These are phyloP conservation scores for Nothobranchius kuhntae DNA, from an alignment of 2,113 vertebrate species.

Conservation along the genomic window DNA sequence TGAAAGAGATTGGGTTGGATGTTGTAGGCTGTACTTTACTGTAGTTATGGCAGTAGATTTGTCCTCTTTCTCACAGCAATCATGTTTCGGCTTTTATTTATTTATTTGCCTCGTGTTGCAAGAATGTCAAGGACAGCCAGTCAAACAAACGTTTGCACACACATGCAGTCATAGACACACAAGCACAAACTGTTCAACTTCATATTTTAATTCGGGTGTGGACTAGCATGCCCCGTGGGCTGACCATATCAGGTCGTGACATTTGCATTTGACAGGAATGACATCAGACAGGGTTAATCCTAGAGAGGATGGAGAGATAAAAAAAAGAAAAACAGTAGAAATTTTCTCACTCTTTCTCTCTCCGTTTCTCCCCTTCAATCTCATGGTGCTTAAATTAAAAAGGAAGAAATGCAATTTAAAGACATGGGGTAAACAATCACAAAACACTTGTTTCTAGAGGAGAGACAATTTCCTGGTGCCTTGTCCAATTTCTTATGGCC, in stretches of 20 bases:
- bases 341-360: conserved; percentile 38
- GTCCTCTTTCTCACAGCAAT: conserved; percentile 41
- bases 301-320: conserved; percentile 63
- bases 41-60: conserved; percentile 50
- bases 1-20: conserved; percentile 15
- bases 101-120: conserved; percentile 56
- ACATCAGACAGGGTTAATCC: conserved; percentile 83
- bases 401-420: conserved; percentile 94
- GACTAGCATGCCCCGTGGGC: conserved; percentile 74
- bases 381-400: conserved; percentile 82
- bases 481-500: conserved; percentile 86
- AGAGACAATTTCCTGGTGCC: conserved; percentile 85
- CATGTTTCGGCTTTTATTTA: conserved; percentile 31
- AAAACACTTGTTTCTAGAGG: conserved; percentile 83
- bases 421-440: conserved; percentile 87
- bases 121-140: conserved; percentile 47
- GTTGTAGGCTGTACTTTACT: conserved; percentile 31
- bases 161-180: conserved; percentile 1
- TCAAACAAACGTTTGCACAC: conserved; percentile 16
- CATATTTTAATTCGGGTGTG: conserved; percentile 61
- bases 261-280: conserved; percentile 83
- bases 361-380: conserved; percentile 50
- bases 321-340: conserved; percentile 74
- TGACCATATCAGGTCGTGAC: conserved; percentile 83
- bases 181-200: conserved; percentile 30